Evolutionary conservation across 2,888 invertebrate species (phyloP).

Genomic region (Byasa hedistus): DNA sequence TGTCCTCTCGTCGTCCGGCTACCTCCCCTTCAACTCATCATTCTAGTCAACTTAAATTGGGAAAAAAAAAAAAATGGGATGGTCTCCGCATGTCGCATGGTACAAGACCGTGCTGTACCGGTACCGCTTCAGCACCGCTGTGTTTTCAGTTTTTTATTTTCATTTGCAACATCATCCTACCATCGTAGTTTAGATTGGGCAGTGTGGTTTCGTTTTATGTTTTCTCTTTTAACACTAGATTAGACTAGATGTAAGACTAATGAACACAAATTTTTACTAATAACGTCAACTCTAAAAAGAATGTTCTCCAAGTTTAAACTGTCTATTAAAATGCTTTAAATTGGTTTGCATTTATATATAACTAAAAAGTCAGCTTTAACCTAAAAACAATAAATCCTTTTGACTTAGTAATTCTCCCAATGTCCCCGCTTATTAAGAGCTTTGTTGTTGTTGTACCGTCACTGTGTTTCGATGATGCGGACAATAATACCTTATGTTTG

Average conservation of each 20-base stretch:
- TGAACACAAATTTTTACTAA: not conserved
- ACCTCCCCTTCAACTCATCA: constrained; percentile 1
- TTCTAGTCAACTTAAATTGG: not conserved
- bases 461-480: not conserved
- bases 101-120: constrained; percentile 59
- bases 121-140: constrained; percentile 74
- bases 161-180: constrained; percentile 65
- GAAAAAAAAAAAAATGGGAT: too few species aligned
- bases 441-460: constrained; percentile 13
- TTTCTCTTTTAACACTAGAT: constrained; percentile 2
- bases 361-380: not conserved
- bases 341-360: constrained; percentile 9
- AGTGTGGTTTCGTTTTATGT: constrained; percentile 11
- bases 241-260: constrained; percentile 15
- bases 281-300: too few species aligned
- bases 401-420: constrained; percentile 3
- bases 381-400: not conserved
- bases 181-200: constrained; percentile 26
- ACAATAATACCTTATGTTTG: constrained; percentile 30
- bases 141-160: constrained; percentile 48
- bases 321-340: constrained; percentile 1
- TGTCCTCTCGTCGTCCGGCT: constrained; percentile 45
- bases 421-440: constrained; percentile 25
- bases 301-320: too few species aligned
- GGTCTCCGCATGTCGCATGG: constrained; percentile 30